Percentiles rank a stretch among this genome's conserved stretches.
phyloP scores from a whole-genome alignment of 2,888 invertebrate species.

The Rugalucina vietnamica region DNA sequence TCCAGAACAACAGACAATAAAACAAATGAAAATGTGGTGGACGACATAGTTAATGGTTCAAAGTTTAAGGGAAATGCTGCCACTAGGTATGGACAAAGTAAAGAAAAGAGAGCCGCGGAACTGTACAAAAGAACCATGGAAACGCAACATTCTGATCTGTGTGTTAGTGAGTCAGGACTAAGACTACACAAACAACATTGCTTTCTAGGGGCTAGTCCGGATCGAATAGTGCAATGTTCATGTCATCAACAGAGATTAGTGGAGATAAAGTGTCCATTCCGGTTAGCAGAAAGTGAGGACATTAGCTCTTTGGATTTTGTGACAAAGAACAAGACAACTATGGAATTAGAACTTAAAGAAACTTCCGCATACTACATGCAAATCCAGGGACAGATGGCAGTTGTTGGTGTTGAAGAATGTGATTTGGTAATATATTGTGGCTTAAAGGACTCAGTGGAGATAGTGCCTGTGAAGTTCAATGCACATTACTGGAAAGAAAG shows the following conservation, averaged over 20 bases:
- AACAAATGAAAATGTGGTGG: constrained; percentile 13
- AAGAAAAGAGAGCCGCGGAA: constrained; percentile 11
- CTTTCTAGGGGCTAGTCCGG: constrained; percentile 25
- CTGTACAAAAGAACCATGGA: background rate
- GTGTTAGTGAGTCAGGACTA: constrained; percentile 17
- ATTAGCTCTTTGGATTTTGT: constrained; percentile 14
- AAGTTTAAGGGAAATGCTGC: constrained; percentile 22
- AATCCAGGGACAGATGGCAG: constrained; percentile 33
- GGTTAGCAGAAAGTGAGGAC: background rate
- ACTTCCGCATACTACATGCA: constrained; percentile 19
- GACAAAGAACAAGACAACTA: background rate
- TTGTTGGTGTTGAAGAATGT: constrained; percentile 17
- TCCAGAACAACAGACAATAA: background rate
- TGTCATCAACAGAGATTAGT: constrained; percentile 28
- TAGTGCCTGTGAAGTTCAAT: background rate
- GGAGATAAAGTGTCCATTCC: constrained; percentile 30
- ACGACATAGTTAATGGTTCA: background rate
- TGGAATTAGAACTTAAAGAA: background rate
- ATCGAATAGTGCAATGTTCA: constrained; percentile 24
- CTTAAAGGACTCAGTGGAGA: background rate
- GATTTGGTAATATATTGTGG: constrained; percentile 34
- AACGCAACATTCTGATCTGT: background rate
- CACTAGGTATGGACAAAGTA: constrained; percentile 24
- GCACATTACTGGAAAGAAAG: background rate
- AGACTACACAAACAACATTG: background rate